These are phyloP conservation scores for Palaemon carinicauda DNA, from an alignment of 1,140 invertebrate genomes.

Conservation along the genomic window DNA sequence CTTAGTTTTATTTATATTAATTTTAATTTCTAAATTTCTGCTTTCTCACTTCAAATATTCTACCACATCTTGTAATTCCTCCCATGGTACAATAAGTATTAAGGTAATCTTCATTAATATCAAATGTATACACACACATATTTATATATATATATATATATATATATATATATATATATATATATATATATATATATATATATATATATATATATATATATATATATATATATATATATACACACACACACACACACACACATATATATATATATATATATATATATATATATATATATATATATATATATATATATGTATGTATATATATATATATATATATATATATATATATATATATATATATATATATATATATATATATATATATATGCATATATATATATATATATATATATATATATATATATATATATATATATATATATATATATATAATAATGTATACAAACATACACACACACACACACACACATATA, in stretches of 20 bases:
- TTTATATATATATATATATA: background rate
- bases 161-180: background rate
- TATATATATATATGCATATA: background rate
- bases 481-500: no score
- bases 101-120: no score
- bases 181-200: background rate
- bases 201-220: background rate
- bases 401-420: background rate
- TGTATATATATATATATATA: background rate
- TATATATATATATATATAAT: background rate
- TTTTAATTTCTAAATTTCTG: no score
- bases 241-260: background rate
- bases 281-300: background rate
- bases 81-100: no score
- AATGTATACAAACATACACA: background rate
- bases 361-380: background rate
- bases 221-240: background rate
- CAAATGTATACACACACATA: background rate
- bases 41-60: no score
- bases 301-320: background rate
- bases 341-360: background rate
- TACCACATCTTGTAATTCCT: no score
- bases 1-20: no score
- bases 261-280: background rate
- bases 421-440: background rate